Base-by-base conservation (phyloP, 1,140 invertebrate species). In the Varroa destructor region DNA sequence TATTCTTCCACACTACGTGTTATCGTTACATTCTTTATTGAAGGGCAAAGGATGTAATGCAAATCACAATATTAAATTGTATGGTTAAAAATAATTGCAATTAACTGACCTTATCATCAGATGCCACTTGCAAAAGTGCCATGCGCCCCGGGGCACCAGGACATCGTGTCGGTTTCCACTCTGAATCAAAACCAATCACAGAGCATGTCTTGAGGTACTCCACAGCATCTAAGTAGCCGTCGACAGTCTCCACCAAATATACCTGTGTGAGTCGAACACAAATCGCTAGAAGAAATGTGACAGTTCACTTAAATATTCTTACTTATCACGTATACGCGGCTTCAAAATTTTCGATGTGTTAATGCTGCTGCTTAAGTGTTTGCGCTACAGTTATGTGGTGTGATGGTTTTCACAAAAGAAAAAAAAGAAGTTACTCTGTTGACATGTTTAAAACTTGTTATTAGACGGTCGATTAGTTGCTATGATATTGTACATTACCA, bases 121-220 rank as follows among this genome's bases (percentile, higher is more conserved):
- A 67, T 37, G 61, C 61, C 40, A 67, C 61, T 67, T 67, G 61
- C 40, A 67, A 46, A 40, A 67, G 61, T 37, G 61, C 61, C 61
- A 67, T 67, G 12, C 61, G 40, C 12, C 14, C 46, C 14, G 61
- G 61, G 8, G 46, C 46, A 25, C 61, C 61, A 43, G 40, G 40
- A 36, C 25, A 58, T 58, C 40, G 57, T 14, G 40, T 67, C 46
- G 61, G 61, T 67, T 67, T 67, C 61, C 61, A 67, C 8, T 67
- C 61, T 37, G 61, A 67, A 8, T 67, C 61, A 67, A 67, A 67
- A 67, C 61, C 61, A 12, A 67, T 14, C 2, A 67, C 37, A 46
- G 12, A 5, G 8, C 61, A 67, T 40, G 14, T 12, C 14, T 67
- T 67, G 40, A 67, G 46, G 40, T 67, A 67, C 8, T 67, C 61